These are phyloP conservation scores for Cryptotis parvus DNA, from an alignment of 2,113 vertebrate genomes.

Conservation along the genomic window DNA sequence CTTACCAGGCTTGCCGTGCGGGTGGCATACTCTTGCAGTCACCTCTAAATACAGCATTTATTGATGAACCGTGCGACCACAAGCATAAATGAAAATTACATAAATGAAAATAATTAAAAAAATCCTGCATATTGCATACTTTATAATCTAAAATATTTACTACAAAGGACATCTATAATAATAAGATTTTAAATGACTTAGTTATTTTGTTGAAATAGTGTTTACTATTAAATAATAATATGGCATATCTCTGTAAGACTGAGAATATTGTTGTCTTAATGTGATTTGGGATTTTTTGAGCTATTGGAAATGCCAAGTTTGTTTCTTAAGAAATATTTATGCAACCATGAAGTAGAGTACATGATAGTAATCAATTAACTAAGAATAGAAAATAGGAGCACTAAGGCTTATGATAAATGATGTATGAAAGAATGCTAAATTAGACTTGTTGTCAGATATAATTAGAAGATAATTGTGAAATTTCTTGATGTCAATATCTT, in stretches of 20 bases:
- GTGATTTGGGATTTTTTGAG: conserved; percentile 43
- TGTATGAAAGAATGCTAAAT: conserved; percentile 80
- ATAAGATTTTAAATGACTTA: conserved; percentile 24
- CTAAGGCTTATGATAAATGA: conserved; percentile 79
- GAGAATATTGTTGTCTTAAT: conserved; percentile 54
- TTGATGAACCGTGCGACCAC: no score
- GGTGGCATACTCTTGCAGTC: no score
- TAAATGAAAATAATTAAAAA: background rate
- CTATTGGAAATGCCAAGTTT: conserved; percentile 50
- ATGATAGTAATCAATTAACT: conserved; percentile 76
- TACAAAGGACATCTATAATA: background rate
- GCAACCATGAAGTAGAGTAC: conserved; percentile 65
- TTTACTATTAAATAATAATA: background rate
- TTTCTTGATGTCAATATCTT: conserved; percentile 75
- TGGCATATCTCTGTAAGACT: background rate
- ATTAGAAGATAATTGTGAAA: conserved; percentile 76
- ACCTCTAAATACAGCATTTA: no score
- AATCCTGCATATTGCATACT: background rate
- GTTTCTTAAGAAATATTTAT: conserved; percentile 76
- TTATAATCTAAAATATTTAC: conserved; percentile 23
- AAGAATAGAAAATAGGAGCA: conserved; percentile 72
- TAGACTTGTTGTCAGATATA: conserved; percentile 78
- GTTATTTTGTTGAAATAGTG: conserved; percentile 32
- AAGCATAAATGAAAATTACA: no score
- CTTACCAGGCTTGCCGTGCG: no score